Conservation (phyloP, 2,797 vertebrate genomes). For the Syndactyla subalaris region DNA sequence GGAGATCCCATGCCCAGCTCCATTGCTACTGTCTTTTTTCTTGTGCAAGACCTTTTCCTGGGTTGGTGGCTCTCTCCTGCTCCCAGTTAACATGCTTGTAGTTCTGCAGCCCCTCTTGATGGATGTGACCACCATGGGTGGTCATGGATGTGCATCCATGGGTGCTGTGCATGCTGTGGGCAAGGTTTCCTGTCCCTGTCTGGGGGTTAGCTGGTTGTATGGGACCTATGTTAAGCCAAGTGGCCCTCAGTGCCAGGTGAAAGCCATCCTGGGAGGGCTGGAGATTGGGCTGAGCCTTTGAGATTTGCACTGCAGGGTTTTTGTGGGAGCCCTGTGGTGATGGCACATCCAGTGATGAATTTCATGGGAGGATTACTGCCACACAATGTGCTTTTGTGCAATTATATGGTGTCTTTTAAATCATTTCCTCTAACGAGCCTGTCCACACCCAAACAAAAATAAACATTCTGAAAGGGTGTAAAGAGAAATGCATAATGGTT, state of each 20-base stretch:
- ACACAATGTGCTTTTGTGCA: conserved; percentile 36
- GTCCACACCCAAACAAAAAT: conserved; percentile 23
- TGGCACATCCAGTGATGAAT: neutral
- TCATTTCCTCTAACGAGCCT: neutral
- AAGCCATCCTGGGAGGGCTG: neutral
- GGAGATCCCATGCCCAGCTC: neutral
- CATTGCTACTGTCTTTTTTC: neutral
- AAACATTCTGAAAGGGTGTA: neutral
- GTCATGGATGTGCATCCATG: too few species aligned
- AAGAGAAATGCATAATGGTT: neutral
- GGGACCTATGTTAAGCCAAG: rapidly evolving
- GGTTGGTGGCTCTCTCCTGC: neutral
- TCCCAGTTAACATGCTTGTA: rapidly evolving
- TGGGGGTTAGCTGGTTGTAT: neutral
- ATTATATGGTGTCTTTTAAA: conserved; percentile 4
- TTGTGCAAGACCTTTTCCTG: neutral
- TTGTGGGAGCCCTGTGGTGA: neutral
- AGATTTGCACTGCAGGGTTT: neutral
- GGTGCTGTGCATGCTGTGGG: rapidly evolving
- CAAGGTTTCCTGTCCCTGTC: rapidly evolving
- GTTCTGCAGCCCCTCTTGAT: neutral
- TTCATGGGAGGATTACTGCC: neutral
- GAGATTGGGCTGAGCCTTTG: neutral
- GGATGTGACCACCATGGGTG: neutral
- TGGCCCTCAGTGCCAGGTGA: neutral